phyloP scores from a whole-genome alignment of 1,140 invertebrate species.

The Danaus melanippus region DNA sequence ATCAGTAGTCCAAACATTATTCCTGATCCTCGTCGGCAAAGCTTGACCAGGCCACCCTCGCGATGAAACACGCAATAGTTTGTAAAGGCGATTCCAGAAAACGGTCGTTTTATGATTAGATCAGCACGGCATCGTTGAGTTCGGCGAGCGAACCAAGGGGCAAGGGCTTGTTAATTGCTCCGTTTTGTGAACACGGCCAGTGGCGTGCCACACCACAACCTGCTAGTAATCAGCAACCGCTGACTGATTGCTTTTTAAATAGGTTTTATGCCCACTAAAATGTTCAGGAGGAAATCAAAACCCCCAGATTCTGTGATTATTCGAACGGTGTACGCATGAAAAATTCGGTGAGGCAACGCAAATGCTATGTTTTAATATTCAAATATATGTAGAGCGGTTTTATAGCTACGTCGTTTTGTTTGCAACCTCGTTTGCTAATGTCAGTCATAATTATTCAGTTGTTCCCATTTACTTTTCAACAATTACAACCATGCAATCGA shows the following conservation, averaged over 20 bases:
- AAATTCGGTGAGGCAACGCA: too few species aligned
- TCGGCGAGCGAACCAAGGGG: slow-evolving; percentile 30
- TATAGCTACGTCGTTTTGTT: slow-evolving; percentile 7
- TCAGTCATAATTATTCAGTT: slow-evolving; percentile 12
- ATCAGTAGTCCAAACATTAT: slow-evolving; percentile 17
- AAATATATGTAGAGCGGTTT: slow-evolving; percentile 1
- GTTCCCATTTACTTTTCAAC: slow-evolving; percentile 16
- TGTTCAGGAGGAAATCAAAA: slow-evolving; percentile 54
- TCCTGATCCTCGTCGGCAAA: slow-evolving; percentile 25
- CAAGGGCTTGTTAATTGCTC: slow-evolving; percentile 65
- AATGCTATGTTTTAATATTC: too few species aligned
- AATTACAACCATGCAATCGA: slow-evolving; percentile 17
- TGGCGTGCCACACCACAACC: slow-evolving; percentile 45
- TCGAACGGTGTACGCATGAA: too few species aligned
- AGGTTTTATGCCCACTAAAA: slow-evolving; percentile 69
- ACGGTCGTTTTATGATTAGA: slow-evolving; percentile 71
- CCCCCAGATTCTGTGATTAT: not conserved
- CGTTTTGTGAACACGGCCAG: slow-evolving; percentile 70
- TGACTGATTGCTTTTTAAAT: slow-evolving; percentile 72
- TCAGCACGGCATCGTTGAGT: slow-evolving; percentile 35
- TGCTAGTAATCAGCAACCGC: slow-evolving; percentile 60
- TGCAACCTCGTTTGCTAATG: slow-evolving; percentile 16
- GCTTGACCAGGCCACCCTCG: slow-evolving; percentile 25
- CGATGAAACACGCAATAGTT: slow-evolving; percentile 63
- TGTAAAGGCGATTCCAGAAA: slow-evolving; percentile 70